Percentiles rank a stretch among this genome's conserved stretches.
Conservation (phyloP, 2,113 vertebrate species). For the Macaca fascicularis region DNA sequence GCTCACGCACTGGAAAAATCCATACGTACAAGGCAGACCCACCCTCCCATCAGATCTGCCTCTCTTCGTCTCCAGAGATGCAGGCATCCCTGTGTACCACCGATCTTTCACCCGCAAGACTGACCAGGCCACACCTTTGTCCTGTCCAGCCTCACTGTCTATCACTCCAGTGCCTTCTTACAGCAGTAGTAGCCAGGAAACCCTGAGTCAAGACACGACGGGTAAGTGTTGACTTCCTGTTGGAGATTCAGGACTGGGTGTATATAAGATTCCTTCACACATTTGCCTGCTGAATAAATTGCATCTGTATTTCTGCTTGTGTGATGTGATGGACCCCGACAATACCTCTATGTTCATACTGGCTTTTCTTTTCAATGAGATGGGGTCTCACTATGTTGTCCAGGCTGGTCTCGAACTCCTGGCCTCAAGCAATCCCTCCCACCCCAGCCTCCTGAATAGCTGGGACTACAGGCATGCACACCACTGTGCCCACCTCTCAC, state of each 20-base stretch:
- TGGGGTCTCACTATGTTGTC: too few relatives aligned
- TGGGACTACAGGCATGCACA: too few relatives aligned
- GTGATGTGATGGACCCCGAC: neutral
- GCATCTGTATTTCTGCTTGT: neutral
- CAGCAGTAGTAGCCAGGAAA: conserved; percentile 92
- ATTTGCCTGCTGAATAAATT: neutral
- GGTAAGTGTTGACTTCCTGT: conserved; percentile 78
- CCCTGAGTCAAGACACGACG: conserved; percentile 89
- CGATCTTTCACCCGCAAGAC: conserved; percentile 75
- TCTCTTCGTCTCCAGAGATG: conserved; percentile 81
- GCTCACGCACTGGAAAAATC: conserved; percentile 90
- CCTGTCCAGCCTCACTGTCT: conserved; percentile 93
- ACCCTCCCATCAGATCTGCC: conserved; percentile 80
- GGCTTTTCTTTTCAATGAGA: too few relatives aligned
- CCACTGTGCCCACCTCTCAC: neutral
- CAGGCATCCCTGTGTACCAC: conserved; percentile 80
- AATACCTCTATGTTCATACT: neutral
- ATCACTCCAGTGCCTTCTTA: conserved; percentile 91
- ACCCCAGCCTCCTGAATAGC: too few relatives aligned
- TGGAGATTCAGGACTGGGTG: neutral
- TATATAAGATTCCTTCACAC: neutral
- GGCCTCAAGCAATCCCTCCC: too few relatives aligned
- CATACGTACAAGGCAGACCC: conserved; percentile 74
- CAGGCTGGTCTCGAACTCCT: too few relatives aligned
- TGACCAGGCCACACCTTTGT: conserved; percentile 87